Conservation (phyloP, 2,797 vertebrate genomes). For the Siniperca undulata region DNA sequence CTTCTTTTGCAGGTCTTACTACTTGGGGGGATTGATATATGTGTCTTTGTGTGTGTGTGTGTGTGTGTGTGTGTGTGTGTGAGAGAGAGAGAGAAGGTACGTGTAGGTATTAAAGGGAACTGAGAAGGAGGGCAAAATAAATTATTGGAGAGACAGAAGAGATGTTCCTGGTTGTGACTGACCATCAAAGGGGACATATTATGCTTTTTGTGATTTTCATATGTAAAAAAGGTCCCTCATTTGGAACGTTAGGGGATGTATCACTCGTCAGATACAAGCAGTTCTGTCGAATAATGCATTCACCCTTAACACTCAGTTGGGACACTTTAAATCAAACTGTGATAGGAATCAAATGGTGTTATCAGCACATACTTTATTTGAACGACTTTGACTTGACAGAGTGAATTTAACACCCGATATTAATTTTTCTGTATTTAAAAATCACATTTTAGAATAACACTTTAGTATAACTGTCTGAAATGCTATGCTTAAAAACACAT, state of each 20-base stretch:
- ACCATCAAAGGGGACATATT: conserved; percentile 1
- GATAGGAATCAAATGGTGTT: background rate
- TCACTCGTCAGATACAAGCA: background rate
- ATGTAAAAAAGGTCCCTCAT: background rate
- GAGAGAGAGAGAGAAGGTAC: background rate
- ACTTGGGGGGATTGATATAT: background rate
- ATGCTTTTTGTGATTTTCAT: background rate
- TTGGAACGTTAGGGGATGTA: background rate
- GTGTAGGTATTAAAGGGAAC: background rate
- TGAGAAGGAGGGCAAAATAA: background rate
- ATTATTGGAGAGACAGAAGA: conserved; percentile 18
- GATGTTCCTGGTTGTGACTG: background rate
- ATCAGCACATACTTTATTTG: background rate
- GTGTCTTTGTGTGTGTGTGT: background rate
- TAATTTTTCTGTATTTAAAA: background rate
- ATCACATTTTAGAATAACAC: background rate
- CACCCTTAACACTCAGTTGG: background rate
- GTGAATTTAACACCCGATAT: background rate
- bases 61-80: conserved; percentile 1
- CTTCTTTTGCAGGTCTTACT: conserved; percentile 87
- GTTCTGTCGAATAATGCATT: background rate
- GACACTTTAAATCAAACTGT: background rate
- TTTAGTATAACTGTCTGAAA: background rate
- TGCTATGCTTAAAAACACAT: background rate
- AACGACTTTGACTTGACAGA: background rate